phyloP scores from a whole-genome alignment of 2,888 invertebrate genomes.

The Ligdia adustata region DNA sequence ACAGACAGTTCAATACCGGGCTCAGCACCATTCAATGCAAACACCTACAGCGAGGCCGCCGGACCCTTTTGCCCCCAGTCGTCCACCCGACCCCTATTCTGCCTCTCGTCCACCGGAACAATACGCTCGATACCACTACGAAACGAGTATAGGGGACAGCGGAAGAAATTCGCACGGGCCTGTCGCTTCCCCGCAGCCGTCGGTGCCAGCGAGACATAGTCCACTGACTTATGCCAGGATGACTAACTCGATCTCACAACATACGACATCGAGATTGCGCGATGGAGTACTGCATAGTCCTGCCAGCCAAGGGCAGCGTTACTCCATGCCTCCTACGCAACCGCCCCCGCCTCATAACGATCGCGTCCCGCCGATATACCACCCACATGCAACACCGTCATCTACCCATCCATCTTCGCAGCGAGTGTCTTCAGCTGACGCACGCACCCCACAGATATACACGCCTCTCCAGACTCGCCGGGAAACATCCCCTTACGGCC shows the following conservation, averaged over 20 bases:
- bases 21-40: constrained; percentile 60
- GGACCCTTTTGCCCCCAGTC: constrained; percentile 66
- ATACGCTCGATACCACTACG: constrained; percentile 69
- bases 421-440: constrained; percentile 54
- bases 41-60: constrained; percentile 65
- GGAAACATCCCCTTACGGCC: constrained; percentile 64
- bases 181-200: constrained; percentile 66
- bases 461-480: constrained; percentile 60
- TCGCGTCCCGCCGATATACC: constrained; percentile 77
- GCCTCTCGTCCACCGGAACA: constrained; percentile 68
- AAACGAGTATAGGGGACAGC: constrained; percentile 56
- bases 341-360: constrained; percentile 75
- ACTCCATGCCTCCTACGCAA: constrained; percentile 56
- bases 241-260: constrained; percentile 68
- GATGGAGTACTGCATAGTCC: constrained; percentile 64
- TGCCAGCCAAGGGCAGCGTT: constrained; percentile 56
- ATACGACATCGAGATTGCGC: constrained; percentile 61
- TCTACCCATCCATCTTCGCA: too few relatives aligned
- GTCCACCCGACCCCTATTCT: constrained; percentile 71
- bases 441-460: constrained; percentile 60
- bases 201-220: constrained; percentile 65
- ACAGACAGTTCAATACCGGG: constrained; percentile 55
- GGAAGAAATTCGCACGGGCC: constrained; percentile 61
- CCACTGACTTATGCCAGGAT: constrained; percentile 71
- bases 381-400: constrained; percentile 62